Percentiles rank a stretch among this genome's conserved stretches.
These are phyloP conservation scores for Halichoerus grypus DNA, from an alignment of 2,113 vertebrate species.

Conservation along the genomic window DNA sequence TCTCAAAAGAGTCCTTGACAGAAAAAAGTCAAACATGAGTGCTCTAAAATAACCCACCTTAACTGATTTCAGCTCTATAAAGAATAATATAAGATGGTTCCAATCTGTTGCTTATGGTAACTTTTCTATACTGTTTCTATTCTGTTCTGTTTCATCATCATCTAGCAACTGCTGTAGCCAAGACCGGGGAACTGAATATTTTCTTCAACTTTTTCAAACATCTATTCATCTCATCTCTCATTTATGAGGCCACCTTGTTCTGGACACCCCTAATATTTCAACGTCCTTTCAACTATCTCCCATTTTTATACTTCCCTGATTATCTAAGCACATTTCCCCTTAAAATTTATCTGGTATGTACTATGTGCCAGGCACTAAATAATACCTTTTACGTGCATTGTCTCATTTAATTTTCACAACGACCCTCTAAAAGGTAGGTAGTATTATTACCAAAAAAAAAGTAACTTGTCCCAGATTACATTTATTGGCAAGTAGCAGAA, in stretches of 20 bases:
- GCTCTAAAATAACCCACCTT: slow-evolving; percentile 45
- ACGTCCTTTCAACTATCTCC: not conserved
- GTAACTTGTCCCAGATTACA: not conserved
- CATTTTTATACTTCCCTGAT: slow-evolving; percentile 12
- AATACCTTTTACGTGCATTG: not conserved
- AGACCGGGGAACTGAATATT: not conserved
- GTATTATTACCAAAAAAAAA: not conserved
- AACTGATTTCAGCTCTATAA: slow-evolving; percentile 26
- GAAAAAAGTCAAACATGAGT: slow-evolving; percentile 27
- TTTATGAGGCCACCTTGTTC: slow-evolving; percentile 39
- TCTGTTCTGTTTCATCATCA: not conserved
- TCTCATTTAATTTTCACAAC: slow-evolving; percentile 23
- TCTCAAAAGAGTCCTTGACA: not conserved
- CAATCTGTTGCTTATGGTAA: slow-evolving; percentile 27
- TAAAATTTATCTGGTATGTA: not conserved
- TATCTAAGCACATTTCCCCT: slow-evolving; percentile 31
- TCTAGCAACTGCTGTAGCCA: not conserved
- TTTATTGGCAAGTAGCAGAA: slow-evolving; percentile 39
- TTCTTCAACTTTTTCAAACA: slow-evolving; percentile 48
- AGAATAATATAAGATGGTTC: slow-evolving; percentile 36
- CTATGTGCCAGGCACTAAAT: not conserved
- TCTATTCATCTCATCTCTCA: slow-evolving; percentile 46
- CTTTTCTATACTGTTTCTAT: slow-evolving; percentile 27
- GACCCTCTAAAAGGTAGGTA: slow-evolving; percentile 40
- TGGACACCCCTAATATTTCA: slow-evolving; percentile 14